Base-by-base conservation (phyloP, 2,113 vertebrate genomes). In the Beaufortia kweichowensis region DNA sequence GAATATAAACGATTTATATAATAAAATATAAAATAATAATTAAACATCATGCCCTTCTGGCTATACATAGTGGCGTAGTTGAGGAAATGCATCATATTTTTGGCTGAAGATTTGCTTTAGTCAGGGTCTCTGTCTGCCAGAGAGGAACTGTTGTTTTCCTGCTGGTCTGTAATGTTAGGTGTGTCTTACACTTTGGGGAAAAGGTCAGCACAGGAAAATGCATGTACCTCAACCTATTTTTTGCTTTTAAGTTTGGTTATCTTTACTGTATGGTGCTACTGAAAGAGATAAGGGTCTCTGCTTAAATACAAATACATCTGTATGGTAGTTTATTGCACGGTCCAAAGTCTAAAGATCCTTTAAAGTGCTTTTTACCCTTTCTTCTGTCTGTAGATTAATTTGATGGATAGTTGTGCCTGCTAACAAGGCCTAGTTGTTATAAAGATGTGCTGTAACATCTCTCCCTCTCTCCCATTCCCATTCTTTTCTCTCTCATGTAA, bases 141-240 rank as follows among this genome's bases (percentile, higher is more conserved):
- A 10, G 56, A 77, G 65, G 55, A 77, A 61, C 55, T 68, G 21
- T 39, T 61, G 57, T 62, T 60, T 77, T 69, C 55, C 76, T 77
- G 76, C 56, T 43, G 14, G 35, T 28, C 14, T 29, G 4, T 77
- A 69, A 69, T 53, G 56, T 59, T 77, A 77, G 76, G 76, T 69
- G 76, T 69, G 65, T 77, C 76, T 2, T 6, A 33, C 57, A 46
- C 10, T 41, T 57, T 57, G 26, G 3, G 6, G 56, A 69, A 53
- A 68, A 68, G 56, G 55, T 74, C 56, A 74, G 23, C 57, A 28
- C 69, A 28, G 31, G 39, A 66, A 46, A 29, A 28, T 17, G 33
- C 28, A 61, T 39, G 28, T 50, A 6, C n/a, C 26, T 21, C 41
- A 29, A 21, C 33, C 24, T 31, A 11, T 11, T 39, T 12, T 56